Conservation (phyloP, 2,113 vertebrate species). For the Hyla sarda region DNA sequence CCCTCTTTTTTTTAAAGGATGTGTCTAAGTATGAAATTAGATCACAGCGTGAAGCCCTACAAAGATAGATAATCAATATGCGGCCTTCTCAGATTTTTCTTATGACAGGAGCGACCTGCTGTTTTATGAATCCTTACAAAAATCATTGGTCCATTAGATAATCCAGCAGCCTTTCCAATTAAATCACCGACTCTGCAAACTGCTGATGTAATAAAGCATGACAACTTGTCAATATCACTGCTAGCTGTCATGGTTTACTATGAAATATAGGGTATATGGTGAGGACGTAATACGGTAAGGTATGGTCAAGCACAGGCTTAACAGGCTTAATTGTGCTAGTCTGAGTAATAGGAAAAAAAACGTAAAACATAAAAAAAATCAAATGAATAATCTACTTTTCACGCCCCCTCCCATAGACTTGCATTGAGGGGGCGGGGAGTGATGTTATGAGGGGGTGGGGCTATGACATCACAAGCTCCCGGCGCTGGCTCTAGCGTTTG, state of each 20-base stretch:
- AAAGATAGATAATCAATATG: constrained; percentile 46
- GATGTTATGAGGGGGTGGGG: too few species aligned
- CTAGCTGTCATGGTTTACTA: constrained; percentile 64
- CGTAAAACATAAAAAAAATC: neutral
- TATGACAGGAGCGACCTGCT: constrained; percentile 43
- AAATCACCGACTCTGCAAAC: constrained; percentile 62
- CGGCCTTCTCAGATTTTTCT: constrained; percentile 28
- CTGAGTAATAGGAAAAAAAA: neutral
- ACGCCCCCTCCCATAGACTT: too few species aligned
- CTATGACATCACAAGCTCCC: too few species aligned
- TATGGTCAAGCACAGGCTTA: neutral
- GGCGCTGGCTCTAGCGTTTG: too few species aligned
- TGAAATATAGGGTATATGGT: neutral
- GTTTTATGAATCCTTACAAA: constrained; percentile 45
- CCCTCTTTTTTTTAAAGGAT: constrained; percentile 33
- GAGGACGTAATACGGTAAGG: neutral
- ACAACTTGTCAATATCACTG: constrained; percentile 64
- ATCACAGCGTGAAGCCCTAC: constrained; percentile 37
- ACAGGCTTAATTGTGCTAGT: neutral
- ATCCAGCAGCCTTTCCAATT: constrained; percentile 60
- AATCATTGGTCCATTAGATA: constrained; percentile 55
- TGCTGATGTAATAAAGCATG: constrained; percentile 70
- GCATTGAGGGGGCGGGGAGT: too few species aligned
- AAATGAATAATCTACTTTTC: too few species aligned
- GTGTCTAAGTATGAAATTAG: constrained; percentile 51